phyloP scores from a whole-genome alignment of 1,140 invertebrate species.

The Pemphigus obesinymphae region DNA sequence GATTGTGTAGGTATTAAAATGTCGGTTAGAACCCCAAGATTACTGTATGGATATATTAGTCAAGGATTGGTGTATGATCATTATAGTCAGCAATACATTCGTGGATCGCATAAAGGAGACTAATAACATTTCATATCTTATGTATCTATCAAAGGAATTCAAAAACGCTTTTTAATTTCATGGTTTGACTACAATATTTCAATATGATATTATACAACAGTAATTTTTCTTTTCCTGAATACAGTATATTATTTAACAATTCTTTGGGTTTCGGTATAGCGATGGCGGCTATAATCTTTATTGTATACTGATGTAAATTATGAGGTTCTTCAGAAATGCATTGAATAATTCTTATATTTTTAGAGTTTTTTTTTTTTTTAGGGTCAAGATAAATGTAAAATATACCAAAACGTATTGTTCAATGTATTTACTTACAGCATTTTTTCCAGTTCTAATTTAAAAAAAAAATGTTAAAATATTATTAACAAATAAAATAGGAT shows the following conservation, averaged over 20 bases:
- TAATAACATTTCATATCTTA: not conserved
- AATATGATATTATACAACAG: not conserved
- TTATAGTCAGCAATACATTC: not conserved
- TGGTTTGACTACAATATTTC: not conserved
- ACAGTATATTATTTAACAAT: not conserved
- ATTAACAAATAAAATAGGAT: too few relatives aligned
- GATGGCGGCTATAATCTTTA: not conserved
- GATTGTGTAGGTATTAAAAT: not conserved
- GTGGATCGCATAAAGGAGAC: not conserved
- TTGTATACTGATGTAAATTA: not conserved
- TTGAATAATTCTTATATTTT: too few relatives aligned
- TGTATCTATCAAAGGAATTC: not conserved
- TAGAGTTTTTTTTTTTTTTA: not conserved
- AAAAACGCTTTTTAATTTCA: conserved; percentile 1
- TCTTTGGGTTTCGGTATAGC: not conserved
- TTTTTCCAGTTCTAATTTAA: too few relatives aligned
- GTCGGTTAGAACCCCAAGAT: not conserved
- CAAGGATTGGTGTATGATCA: not conserved
- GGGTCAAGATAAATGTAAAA: not conserved
- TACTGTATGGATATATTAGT: not conserved
- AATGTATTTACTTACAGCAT: too few relatives aligned
- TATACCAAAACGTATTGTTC: not conserved
- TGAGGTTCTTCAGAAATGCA: too few relatives aligned
- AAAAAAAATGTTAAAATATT: too few relatives aligned
- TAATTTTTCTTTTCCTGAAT: not conserved